Evolutionary conservation across 37 sponge, comb jelly and placozoan species (phyloP), one percentile per base, ranked within the genome.

Genomic region (Spongilla lacustris): DNA sequence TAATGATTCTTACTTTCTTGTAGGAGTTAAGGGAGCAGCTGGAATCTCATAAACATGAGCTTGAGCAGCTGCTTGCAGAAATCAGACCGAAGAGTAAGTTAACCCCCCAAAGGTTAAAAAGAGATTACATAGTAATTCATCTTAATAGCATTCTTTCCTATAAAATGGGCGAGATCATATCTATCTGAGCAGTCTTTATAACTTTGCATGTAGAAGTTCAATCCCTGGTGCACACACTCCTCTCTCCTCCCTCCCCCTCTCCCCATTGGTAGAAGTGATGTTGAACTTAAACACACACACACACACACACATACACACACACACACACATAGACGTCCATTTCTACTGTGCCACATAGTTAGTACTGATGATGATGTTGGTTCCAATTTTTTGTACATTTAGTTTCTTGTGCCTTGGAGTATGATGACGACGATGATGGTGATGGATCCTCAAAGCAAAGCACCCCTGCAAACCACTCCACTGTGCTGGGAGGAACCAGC

Each of bases 31-130:
- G 36, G n/a, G 74, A 80, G 28, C 79, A 73, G 75, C 26, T 86
- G 19, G 50, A 32, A n/a, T 50, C 41, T 21, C 38, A 80, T 67
- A 34, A 80, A 38, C 67, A 80, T 14, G 74, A 86, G 66, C 25
- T 86, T 35, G 27, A 86, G 81, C 35, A 86, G 68, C 73, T 79
- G 21, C 48, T 86, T 22, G 34, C 22, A 32, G 81, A 83, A 13
- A 32, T 33, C 73, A 58, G 58, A 14, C 58, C 58, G 4, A 58
- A 58, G 1, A 17, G 58, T 58, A 58, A 58, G 58, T 14, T 17
- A 8, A 58, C 41, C 41, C 3, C 41, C 41, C 6, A 6, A 6
- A 41, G 41, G 6, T 41, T 41, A 6, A 41, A 41, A 9, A 9
- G 6, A 41, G 6, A 41, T 41, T 41, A 72, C 38, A 9, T 8